A percentile compares a stretch with the other conserved stretches of the same genome.
phyloP scores from a whole-genome alignment of 2,888 invertebrate species.

The Baccha elongata region DNA sequence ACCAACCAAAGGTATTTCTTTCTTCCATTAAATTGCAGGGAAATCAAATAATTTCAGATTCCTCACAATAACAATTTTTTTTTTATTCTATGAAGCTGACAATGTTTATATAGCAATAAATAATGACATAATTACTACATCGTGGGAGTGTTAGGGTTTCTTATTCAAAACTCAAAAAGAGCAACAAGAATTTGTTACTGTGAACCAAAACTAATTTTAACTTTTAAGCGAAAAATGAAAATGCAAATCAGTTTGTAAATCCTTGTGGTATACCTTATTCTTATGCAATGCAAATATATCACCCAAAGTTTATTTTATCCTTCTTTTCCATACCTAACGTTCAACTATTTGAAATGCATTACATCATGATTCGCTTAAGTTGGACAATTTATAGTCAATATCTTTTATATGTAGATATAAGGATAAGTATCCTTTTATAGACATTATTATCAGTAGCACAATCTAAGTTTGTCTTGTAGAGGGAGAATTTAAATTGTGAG shows the following conservation, averaged over 20 bases:
- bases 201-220: slow-evolving; percentile 6
- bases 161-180: too few species aligned
- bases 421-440: slow-evolving; percentile 21
- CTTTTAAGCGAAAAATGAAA: background rate
- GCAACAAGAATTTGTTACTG: too few species aligned
- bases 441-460: slow-evolving; percentile 24
- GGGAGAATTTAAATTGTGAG: slow-evolving; percentile 17
- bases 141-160: too few species aligned
- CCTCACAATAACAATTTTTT: too few species aligned
- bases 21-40: too few species aligned
- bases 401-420: slow-evolving; percentile 45
- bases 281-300: background rate
- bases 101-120: too few species aligned
- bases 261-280: background rate
- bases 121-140: too few species aligned
- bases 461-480: slow-evolving; percentile 18
- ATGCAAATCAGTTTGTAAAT: slow-evolving; percentile 4
- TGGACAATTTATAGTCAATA: slow-evolving; percentile 20
- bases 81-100: too few species aligned
- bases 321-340: background rate
- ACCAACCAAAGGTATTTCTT: too few species aligned
- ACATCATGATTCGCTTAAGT: slow-evolving; percentile 25
- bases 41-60: too few species aligned
- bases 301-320: too few species aligned
- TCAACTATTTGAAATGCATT: slow-evolving; percentile 38